A percentile compares a stretch with the other conserved stretches of the same genome.
phyloP scores from a whole-genome alignment of 92 coral and sea anemone genomes.

The Epizoanthus stellaris region DNA sequence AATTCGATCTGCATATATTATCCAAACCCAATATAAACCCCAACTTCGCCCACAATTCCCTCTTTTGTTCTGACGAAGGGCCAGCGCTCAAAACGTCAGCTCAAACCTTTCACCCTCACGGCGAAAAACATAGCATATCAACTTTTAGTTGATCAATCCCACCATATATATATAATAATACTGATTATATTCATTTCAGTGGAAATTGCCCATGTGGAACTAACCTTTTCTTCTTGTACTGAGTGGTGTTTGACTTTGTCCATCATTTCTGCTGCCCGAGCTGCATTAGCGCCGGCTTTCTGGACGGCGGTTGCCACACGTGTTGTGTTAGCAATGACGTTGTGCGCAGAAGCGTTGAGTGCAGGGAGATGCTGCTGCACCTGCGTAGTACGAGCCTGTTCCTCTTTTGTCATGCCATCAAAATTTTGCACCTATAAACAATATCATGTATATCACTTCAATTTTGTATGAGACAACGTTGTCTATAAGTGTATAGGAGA shows the following conservation, averaged over 20 bases:
- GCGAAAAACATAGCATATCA: too few species aligned
- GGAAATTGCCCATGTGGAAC: not conserved
- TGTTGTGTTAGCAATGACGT: conserved; percentile 62
- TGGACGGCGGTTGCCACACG: conserved; percentile 9
- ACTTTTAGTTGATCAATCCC: too few species aligned
- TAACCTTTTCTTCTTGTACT: conserved; percentile 4
- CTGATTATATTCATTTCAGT: too few species aligned
- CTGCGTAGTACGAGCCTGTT: conserved; percentile 47
- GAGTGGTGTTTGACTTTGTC: not conserved
- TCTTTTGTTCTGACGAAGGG: too few species aligned
- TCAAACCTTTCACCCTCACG: too few species aligned
- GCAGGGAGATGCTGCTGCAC: conserved; percentile 34
- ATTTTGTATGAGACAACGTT: not conserved
- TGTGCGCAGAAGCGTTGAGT: conserved; percentile 15
- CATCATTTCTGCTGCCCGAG: conserved; percentile 8
- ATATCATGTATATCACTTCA: not conserved
- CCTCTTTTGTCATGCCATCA: conserved; percentile 50
- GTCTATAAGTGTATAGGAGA: too few species aligned
- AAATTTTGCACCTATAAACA: conserved; percentile 54
- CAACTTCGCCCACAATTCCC: too few species aligned
- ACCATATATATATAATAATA: too few species aligned
- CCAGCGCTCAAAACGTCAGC: too few species aligned
- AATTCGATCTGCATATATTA: too few species aligned
- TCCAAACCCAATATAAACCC: too few species aligned
- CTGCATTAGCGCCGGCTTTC: conserved; percentile 7